Evolutionary conservation across 1,140 invertebrate genomes (phyloP).

Genomic region (Psilanteris sp.): DNA sequence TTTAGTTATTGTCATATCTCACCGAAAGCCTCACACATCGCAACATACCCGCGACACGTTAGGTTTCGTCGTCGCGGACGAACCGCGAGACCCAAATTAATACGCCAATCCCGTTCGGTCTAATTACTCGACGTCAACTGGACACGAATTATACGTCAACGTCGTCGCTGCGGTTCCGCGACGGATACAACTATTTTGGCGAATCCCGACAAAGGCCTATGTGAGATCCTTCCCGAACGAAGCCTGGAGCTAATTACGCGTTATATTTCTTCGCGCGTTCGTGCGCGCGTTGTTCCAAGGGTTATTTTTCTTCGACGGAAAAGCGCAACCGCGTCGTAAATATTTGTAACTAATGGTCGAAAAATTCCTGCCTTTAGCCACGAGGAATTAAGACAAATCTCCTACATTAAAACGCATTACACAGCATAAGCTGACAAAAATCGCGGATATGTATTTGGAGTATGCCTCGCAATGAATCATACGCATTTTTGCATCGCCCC

Average conservation of each 20-base stretch:
- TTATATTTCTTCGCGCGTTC: too few relatives aligned
- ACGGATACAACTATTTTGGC: too few relatives aligned
- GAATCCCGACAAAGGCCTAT: too few relatives aligned
- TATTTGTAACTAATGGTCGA: conserved; percentile 13
- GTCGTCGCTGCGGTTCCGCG: too few relatives aligned
- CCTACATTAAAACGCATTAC: conserved; percentile 39
- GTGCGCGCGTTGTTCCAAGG: too few relatives aligned
- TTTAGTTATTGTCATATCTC: conserved; percentile 42
- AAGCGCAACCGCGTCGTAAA: conserved; percentile 15
- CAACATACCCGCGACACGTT: background rate
- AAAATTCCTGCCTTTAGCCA: background rate
- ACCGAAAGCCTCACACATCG: conserved; percentile 23
- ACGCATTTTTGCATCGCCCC: conserved; percentile 19
- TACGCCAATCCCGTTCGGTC: too few relatives aligned
- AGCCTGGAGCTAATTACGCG: too few relatives aligned
- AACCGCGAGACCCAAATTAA: too few relatives aligned
- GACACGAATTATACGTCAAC: too few relatives aligned
- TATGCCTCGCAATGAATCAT: conserved; percentile 42
- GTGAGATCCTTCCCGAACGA: too few relatives aligned
- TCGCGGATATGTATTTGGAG: conserved; percentile 28
- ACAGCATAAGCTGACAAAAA: conserved; percentile 21
- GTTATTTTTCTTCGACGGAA: conserved; percentile 4
- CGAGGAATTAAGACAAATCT: conserved; percentile 50
- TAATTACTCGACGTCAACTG: too few relatives aligned
- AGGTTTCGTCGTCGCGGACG: too few relatives aligned